A percentile compares a stretch with the other conserved stretches of the same genome.
These are phyloP conservation scores for Platysternon megacephalum DNA, from an alignment of 2,113 vertebrate genomes.

Conservation along the genomic window DNA sequence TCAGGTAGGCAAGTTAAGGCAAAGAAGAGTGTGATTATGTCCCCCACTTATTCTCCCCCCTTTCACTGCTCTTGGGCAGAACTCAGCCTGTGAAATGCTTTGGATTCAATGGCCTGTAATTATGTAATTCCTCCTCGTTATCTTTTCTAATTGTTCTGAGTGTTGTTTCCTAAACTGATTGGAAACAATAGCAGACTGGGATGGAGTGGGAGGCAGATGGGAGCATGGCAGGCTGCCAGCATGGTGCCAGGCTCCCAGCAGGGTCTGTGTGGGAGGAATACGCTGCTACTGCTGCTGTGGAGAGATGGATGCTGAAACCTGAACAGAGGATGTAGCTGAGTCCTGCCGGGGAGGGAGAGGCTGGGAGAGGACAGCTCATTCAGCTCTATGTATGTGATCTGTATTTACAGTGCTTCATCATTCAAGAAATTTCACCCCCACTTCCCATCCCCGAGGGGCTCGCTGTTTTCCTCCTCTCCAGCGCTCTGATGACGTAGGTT, in stretches of 20 bases:
- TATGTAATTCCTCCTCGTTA: slow-evolving; percentile 87
- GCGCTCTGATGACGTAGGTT: slow-evolving; percentile 45
- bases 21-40: not conserved
- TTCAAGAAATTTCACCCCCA: not conserved
- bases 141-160: slow-evolving; percentile 86
- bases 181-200: slow-evolving; percentile 82
- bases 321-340: slow-evolving; percentile 30
- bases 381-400: not conserved
- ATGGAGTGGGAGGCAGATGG: slow-evolving; percentile 74
- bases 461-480: slow-evolving; percentile 59
- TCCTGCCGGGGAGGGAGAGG: slow-evolving; percentile 13
- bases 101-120: slow-evolving; percentile 79
- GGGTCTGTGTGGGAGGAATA: not conserved
- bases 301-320: slow-evolving; percentile 23
- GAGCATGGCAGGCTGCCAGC: slow-evolving; percentile 69
- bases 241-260: not conserved
- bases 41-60: not conserved
- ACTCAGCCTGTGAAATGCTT: slow-evolving; percentile 57
- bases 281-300: fast-evolving
- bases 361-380: slow-evolving; percentile 22
- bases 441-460: not conserved
- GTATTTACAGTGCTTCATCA: not conserved
- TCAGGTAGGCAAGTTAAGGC: not conserved
- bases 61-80: slow-evolving; percentile 29
- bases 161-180: slow-evolving; percentile 82